Base-by-base conservation (phyloP, 2,888 invertebrate species). In the Agonopterix subpropinquella region DNA sequence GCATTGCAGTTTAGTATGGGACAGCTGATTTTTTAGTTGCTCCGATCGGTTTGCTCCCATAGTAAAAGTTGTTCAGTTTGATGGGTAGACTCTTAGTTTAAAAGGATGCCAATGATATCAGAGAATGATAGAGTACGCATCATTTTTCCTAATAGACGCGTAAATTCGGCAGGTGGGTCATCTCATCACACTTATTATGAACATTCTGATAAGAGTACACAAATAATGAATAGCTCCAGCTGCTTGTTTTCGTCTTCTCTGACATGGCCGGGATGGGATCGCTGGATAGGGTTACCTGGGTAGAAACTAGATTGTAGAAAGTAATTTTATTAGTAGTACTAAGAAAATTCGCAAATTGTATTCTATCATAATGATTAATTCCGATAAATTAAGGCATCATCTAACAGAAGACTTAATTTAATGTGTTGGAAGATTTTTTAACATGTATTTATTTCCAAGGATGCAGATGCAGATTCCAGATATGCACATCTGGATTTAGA, bases 211-310 rank as follows among this genome's bases (percentile, higher is more conserved):
- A 28, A 28, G 28, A 28, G 28, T 28, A 28, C 5, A 28, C 28
- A 5, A 28, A 28, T 28, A 28, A 28, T 28, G 28, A 28, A 67
- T 64, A 82, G 86, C 88, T 75, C 83, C 86, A 88, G 83, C 86
- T 87, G 88, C 82, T 86, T 87, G 86, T 86, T 88, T 83, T 80
- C 77, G 60, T 79, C 80, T 80, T 77, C 80, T 72, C 67, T 79
- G 84, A 78, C 82, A 85, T 83, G 67, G 78, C 82, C 81, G 77
- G 85, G 87, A 84, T 73, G 76, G 86, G 86, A 82, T 74, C 80
- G 77, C 85, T 84, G 86, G 86, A 75, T 76, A 80, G 83, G 86
- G 81, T 79, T 58, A 81, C 85, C 86, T 84, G 82, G 83, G 82
- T 82, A 79, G 62, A 81, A 80, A 77, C 64, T 70, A 71, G 59